These are phyloP conservation scores for Hemaris fuciformis DNA, from an alignment of 2,888 invertebrate species.

Conservation along the genomic window DNA sequence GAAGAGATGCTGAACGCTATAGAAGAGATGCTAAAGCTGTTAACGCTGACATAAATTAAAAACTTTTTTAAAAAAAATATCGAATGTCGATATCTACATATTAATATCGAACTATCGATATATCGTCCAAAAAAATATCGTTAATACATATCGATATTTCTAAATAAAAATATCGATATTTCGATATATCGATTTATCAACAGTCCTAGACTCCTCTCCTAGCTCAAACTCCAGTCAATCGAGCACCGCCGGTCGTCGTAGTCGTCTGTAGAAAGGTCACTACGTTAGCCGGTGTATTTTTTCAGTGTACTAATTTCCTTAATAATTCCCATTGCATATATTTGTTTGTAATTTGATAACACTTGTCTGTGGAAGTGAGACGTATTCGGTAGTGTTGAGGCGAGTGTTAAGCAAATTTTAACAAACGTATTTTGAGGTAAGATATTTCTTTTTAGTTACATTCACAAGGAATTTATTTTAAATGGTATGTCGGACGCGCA, in stretches of 20 bases:
- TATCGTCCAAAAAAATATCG: no score
- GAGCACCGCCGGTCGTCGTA: slow-evolving; percentile 61
- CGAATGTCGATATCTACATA: no score
- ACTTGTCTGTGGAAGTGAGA: slow-evolving; percentile 62
- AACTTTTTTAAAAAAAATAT: no score
- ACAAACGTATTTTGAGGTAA: slow-evolving; percentile 67
- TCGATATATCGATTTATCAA: neutral
- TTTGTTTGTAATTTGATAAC: slow-evolving; percentile 45
- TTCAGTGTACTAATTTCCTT: slow-evolving; percentile 49
- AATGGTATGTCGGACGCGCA: slow-evolving; percentile 32
- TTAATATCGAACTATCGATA: no score
- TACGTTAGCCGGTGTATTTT: slow-evolving; percentile 63
- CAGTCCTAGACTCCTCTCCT: neutral
- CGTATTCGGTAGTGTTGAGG: slow-evolving; percentile 49
- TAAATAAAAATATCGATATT: no score
- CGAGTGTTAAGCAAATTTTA: slow-evolving; percentile 52
- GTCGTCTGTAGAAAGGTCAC: slow-evolving; percentile 67
- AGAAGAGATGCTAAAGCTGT: no score
- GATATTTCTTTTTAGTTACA: slow-evolving; percentile 36
- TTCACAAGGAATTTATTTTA: slow-evolving; percentile 41
- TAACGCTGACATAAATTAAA: no score
- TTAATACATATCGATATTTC: no score
- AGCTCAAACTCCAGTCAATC: slow-evolving; percentile 58
- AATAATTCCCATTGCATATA: slow-evolving; percentile 35
- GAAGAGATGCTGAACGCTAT: no score